phyloP scores from a whole-genome alignment of 1,140 invertebrate species.

The Batillaria attramentaria region DNA sequence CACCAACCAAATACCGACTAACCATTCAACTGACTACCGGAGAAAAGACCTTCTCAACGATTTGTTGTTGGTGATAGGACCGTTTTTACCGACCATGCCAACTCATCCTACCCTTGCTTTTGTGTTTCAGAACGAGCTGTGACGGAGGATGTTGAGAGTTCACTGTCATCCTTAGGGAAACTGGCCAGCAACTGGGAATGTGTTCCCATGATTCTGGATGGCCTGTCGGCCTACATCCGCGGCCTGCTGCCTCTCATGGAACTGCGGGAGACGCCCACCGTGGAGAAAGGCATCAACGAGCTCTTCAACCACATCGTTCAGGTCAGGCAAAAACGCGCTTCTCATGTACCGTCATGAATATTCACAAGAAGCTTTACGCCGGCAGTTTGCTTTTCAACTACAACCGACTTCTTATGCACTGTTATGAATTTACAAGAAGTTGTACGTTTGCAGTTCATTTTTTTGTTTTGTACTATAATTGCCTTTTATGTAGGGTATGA shows the following conservation, averaged over 20 bases:
- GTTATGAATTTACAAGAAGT: no score
- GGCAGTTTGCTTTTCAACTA: no score
- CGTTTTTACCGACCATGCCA: background rate
- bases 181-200: conserved; percentile 79
- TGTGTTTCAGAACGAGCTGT: conserved; percentile 43
- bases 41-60: background rate
- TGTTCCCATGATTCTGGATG: conserved; percentile 74
- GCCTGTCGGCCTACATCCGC: conserved; percentile 73
- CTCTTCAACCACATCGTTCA: conserved; percentile 75
- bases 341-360: no score
- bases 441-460: no score
- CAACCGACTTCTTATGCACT: no score
- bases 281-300: conserved; percentile 73
- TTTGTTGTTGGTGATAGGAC: background rate
- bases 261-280: conserved; percentile 68
- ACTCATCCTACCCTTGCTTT: background rate
- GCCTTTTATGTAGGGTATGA: no score
- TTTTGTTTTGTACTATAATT: no score
- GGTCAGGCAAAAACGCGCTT: conserved; percentile 69
- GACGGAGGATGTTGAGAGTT: conserved; percentile 72
- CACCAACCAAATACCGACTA: background rate
- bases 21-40: background rate
- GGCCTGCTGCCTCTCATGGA: conserved; percentile 73
- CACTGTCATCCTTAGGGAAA: conserved; percentile 73
- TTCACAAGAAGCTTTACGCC: no score